Conservation (phyloP, 2,113 vertebrate species). For the Alethe diademata region DNA sequence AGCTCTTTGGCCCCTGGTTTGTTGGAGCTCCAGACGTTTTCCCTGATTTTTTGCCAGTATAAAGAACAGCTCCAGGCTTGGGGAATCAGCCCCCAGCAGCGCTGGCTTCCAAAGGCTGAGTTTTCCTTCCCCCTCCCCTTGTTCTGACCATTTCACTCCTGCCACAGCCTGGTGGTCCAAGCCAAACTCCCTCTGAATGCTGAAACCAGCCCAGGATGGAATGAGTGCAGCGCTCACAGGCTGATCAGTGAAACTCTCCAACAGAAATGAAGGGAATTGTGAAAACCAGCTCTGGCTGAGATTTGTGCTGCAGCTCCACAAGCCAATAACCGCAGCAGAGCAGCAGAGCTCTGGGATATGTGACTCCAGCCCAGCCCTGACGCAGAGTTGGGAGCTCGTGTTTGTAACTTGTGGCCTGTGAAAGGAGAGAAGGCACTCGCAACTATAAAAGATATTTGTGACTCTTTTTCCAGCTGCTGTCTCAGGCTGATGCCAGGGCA, state of each 20-base stretch:
- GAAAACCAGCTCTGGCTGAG: accelerated
- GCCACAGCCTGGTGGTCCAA: background rate
- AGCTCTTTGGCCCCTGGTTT: background rate
- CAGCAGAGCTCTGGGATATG: background rate
- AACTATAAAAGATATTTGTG: background rate
- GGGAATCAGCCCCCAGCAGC: background rate
- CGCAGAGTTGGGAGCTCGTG: background rate
- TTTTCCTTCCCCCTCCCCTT: background rate
- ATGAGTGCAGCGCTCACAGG: accelerated
- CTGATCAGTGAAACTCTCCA: background rate
- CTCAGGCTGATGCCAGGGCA: background rate
- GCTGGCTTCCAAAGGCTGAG: background rate
- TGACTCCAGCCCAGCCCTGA: background rate
- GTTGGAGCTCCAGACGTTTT: background rate
- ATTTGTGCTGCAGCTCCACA: background rate
- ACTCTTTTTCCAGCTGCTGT: background rate
- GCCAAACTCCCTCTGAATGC: background rate
- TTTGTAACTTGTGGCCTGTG: background rate
- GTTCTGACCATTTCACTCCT: background rate
- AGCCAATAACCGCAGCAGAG: background rate
- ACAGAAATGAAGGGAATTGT: accelerated
- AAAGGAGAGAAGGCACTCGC: background rate
- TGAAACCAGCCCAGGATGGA: accelerated
- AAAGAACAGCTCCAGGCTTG: background rate
- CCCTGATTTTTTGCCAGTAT: background rate